These are phyloP conservation scores for Amniataba percoides DNA, from an alignment of 2,797 vertebrate genomes.

Conservation along the genomic window DNA sequence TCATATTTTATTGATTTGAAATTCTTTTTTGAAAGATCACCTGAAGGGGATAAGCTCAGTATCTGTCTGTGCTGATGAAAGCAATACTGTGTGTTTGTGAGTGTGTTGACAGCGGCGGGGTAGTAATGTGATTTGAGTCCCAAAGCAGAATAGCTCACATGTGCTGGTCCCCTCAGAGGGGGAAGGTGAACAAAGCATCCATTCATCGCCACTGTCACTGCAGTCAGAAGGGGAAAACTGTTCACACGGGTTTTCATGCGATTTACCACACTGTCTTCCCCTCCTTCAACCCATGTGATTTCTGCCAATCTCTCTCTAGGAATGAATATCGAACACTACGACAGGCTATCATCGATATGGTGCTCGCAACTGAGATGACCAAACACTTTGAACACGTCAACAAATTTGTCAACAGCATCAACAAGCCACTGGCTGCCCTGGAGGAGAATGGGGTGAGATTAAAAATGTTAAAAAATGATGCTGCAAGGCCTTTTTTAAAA, in stretches of 20 bases:
- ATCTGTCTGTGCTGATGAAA: conserved; percentile 36
- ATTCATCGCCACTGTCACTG: conserved; percentile 80
- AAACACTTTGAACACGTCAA: conserved; percentile 99
- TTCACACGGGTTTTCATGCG: conserved; percentile 73
- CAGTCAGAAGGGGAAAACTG: conserved; percentile 70
- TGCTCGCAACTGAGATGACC: conserved; percentile 98
- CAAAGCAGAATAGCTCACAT: conserved; percentile 80
- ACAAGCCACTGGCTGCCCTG: conserved; percentile 92
- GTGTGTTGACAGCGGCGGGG: conserved; percentile 54
- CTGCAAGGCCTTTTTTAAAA: neutral
- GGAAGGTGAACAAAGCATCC: conserved; percentile 77
- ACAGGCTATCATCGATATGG: conserved; percentile 97
- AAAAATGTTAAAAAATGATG: neutral
- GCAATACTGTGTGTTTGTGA: conserved; percentile 42
- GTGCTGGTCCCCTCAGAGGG: conserved; percentile 73
- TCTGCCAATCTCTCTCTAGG: conserved; percentile 78
- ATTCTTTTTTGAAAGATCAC: neutral
- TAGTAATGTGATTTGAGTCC: conserved; percentile 81
- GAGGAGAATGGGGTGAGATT: conserved; percentile 93
- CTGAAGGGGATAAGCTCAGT: conserved; percentile 29
- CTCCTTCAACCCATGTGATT: conserved; percentile 20
- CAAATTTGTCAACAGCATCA: conserved; percentile 99
- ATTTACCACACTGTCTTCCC: conserved; percentile 64
- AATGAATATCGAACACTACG: conserved; percentile 95
- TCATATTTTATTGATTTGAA: neutral